Percentiles rank a stretch among this genome's conserved stretches.
phyloP scores from a whole-genome alignment of 1,140 invertebrate species.

The Stenopsyche tienmushanensis region DNA sequence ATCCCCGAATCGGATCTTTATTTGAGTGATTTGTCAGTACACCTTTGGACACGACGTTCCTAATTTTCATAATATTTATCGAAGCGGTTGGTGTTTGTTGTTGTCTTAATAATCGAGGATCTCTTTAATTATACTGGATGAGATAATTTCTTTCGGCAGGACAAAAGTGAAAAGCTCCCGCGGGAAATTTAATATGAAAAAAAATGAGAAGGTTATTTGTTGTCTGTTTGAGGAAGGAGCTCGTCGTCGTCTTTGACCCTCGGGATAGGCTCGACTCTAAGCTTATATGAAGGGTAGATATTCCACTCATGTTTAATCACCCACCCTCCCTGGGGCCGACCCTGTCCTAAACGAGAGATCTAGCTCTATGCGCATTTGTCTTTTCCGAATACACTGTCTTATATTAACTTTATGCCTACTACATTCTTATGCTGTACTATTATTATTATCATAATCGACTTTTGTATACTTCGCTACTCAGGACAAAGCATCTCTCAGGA shows the following conservation, averaged over 20 bases:
- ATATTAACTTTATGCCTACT: no score
- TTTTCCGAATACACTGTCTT: no score
- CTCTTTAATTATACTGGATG: background rate
- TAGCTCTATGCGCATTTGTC: no score
- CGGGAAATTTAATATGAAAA: constrained; percentile 3
- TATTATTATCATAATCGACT: no score
- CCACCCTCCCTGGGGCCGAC: background rate
- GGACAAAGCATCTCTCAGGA: no score
- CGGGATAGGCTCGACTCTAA: background rate
- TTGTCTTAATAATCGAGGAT: background rate
- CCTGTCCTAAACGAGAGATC: constrained; percentile 6
- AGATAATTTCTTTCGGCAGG: constrained; percentile 8
- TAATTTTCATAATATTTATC: background rate
- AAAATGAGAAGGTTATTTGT: constrained; percentile 4
- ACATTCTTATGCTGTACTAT: no score
- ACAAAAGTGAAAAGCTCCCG: no score
- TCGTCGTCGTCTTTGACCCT: constrained; percentile 4
- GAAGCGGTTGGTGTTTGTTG: background rate
- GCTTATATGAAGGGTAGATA: constrained; percentile 9
- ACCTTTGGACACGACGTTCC: background rate
- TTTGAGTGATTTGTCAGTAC: background rate
- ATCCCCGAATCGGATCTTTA: background rate
- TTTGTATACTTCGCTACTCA: no score
- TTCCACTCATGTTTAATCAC: constrained; percentile 22
- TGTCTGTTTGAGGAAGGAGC: constrained; percentile 3